phyloP scores from a whole-genome alignment of 2,113 vertebrate genomes.

The Perca flavescens region DNA sequence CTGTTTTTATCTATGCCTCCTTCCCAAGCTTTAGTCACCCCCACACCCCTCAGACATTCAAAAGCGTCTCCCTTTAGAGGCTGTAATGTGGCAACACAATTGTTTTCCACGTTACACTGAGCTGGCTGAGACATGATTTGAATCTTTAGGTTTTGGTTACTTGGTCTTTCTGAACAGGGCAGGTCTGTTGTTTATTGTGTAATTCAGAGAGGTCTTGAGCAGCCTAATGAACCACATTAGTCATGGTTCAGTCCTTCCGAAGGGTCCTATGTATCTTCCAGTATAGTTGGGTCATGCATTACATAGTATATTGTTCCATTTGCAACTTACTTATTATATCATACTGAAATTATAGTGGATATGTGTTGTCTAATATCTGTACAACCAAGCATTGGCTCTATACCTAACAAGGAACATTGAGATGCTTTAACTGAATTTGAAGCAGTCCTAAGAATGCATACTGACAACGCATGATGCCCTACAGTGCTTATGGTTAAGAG shows the following conservation, averaged over 20 bases:
- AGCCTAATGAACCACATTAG: conserved; percentile 49
- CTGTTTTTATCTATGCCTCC: conserved; percentile 21
- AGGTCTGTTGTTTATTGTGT: conserved; percentile 33
- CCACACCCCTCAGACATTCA: conserved; percentile 52
- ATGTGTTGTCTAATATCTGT: background rate
- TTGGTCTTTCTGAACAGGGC: conserved; percentile 13
- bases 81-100: conserved; percentile 8
- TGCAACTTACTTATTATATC: conserved; percentile 7
- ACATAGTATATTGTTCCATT: conserved; percentile 24
- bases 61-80: conserved; percentile 9
- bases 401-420: background rate
- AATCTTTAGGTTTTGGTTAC: conserved; percentile 19
- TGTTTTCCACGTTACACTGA: conserved; percentile 26
- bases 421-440: background rate
- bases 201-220: conserved; percentile 35
- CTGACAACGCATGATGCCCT: background rate
- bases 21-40: conserved; percentile 23
- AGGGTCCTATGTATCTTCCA: conserved; percentile 53
- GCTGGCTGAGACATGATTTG: conserved; percentile 25
- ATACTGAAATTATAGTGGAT: background rate
- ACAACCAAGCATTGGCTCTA: background rate
- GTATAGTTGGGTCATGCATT: conserved; percentile 32
- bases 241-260: conserved; percentile 41
- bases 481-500: background rate
- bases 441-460: background rate